These are phyloP conservation scores for Mirounga angustirostris DNA, from an alignment of 2,113 vertebrate genomes.

Conservation along the genomic window DNA sequence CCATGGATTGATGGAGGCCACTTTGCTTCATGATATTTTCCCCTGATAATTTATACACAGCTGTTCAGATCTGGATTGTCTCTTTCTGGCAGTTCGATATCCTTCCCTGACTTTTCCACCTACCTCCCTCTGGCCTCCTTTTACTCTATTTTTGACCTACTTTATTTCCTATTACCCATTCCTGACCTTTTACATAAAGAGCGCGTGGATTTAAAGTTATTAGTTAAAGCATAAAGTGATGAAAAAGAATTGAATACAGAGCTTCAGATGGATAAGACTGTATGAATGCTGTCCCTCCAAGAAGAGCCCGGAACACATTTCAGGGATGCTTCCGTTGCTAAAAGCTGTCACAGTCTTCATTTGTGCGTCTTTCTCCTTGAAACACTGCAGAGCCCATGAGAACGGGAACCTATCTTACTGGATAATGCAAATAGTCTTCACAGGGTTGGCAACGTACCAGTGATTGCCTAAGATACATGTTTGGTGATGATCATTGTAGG, in stretches of 20 bases:
- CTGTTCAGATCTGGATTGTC: not conserved
- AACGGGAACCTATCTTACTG: not conserved
- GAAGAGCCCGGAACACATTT: not conserved
- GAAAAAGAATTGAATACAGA: not conserved
- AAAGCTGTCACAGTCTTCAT: not conserved
- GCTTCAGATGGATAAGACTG: not conserved
- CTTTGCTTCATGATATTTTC: not conserved
- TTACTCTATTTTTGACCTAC: not conserved
- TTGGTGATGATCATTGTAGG: not conserved
- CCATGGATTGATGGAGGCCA: not conserved
- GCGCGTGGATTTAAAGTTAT: not conserved
- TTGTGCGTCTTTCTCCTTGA: not conserved
- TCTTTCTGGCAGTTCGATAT: not conserved
- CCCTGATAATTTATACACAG: not conserved
- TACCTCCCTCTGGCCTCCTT: not conserved
- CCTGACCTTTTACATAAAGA: not conserved
- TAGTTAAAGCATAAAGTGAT: not conserved
- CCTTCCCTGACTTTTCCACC: not conserved
- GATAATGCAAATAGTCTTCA: not conserved
- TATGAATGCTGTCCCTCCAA: not conserved
- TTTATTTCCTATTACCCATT: not conserved
- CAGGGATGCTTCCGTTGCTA: not conserved
- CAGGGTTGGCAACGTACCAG: fast-evolving
- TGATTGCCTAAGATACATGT: not conserved
- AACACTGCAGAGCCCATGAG: not conserved